Evolutionary conservation across 2,888 invertebrate genomes (phyloP).

Genomic region (Lamellibrachia columna): DNA sequence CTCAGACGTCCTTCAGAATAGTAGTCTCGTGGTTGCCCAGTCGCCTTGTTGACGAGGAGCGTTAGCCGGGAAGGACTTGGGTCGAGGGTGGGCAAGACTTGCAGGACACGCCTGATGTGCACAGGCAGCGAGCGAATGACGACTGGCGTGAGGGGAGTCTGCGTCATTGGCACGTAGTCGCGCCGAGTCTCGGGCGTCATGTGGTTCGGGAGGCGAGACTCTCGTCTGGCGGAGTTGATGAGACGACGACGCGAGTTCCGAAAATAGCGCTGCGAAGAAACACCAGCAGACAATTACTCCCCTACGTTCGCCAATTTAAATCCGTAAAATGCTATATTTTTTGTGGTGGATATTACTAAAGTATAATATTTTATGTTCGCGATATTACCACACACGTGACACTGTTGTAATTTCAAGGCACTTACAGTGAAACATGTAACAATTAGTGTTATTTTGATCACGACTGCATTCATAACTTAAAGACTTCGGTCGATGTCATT

Average conservation of each 20-base stretch:
- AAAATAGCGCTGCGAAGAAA: not conserved
- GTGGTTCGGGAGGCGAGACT: not conserved
- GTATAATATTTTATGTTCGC: too few relatives aligned
- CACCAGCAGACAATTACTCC: not conserved
- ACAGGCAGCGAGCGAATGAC: not conserved
- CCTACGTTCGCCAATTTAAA: not conserved
- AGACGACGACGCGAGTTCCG: not conserved
- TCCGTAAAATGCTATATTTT: too few relatives aligned
- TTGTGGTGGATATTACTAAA: too few relatives aligned
- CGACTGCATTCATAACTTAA: too few relatives aligned
- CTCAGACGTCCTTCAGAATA: not conserved
- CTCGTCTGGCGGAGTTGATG: not conserved
- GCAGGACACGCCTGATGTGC: not conserved
- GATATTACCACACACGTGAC: too few relatives aligned
- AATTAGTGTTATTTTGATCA: too few relatives aligned
- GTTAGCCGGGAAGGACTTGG: not conserved
- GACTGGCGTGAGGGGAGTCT: not conserved
- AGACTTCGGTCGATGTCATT: too few relatives aligned
- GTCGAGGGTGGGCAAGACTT: not conserved
- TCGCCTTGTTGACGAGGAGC: not conserved
- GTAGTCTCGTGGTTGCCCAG: not conserved
- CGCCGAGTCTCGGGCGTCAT: not conserved
- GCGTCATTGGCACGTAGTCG: not conserved
- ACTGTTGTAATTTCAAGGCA: too few relatives aligned
- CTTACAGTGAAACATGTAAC: too few relatives aligned